phyloP scores from a whole-genome alignment of 2,113 vertebrate species.

The Thalassarche chlororhynchos region DNA sequence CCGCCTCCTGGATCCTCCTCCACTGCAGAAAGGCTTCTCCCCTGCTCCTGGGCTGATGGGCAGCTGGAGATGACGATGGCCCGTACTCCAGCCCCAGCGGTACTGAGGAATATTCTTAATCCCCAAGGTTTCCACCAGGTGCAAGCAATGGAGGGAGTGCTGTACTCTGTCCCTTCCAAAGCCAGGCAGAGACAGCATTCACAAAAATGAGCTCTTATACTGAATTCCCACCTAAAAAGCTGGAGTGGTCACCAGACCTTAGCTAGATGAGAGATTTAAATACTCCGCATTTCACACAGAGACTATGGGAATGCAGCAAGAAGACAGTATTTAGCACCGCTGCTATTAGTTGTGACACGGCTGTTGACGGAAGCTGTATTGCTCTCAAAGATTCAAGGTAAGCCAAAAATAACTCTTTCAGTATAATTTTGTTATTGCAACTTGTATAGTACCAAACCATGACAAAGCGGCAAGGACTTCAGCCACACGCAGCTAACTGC shows the following conservation, averaged over 20 bases:
- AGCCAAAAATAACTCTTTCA: neutral
- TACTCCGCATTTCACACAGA: neutral
- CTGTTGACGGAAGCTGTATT: neutral
- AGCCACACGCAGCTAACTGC: rapidly evolving
- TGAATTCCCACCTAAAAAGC: neutral
- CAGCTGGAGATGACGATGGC: neutral
- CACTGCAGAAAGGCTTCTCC: neutral
- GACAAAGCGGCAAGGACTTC: neutral
- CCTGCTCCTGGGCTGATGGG: rapidly evolving
- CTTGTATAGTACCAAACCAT: neutral
- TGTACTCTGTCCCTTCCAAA: neutral
- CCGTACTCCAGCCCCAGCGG: rapidly evolving
- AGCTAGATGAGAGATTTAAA: neutral
- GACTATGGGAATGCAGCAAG: neutral
- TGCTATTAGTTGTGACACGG: neutral
- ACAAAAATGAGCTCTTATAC: neutral
- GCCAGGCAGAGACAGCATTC: neutral
- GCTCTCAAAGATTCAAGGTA: neutral
- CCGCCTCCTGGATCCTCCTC: neutral
- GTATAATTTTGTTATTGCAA: neutral
- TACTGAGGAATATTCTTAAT: neutral
- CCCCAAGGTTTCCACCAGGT: neutral
- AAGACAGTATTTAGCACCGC: neutral
- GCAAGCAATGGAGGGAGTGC: neutral
- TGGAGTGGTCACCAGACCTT: neutral